Evolutionary conservation across 2,888 invertebrate species (phyloP), one percentile per base, ranked within the genome.

Genomic region (Cremastinae sp.): DNA sequence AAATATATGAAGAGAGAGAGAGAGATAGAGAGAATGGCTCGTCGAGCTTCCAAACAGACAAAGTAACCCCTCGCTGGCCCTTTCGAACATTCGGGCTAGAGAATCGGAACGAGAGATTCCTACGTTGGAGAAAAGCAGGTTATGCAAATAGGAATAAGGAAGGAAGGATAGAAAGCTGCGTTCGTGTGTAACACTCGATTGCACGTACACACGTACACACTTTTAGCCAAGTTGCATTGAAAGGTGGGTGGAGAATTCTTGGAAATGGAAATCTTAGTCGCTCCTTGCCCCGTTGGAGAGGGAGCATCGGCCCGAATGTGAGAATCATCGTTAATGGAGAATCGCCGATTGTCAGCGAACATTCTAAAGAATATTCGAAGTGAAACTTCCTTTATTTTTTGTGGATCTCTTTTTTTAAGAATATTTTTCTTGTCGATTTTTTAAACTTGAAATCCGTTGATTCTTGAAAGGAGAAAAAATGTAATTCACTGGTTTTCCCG

Each of bases 131-230:
- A 68, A 28, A 28, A 75, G 75, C 72, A 75, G 75, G 75, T 75
- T 75, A 75, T 75, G 75, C 72, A 75, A 75, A 75, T 75, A 64
- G 68, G 58, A 72, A 49, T 68, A 58, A 75, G 72, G 58, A 73
- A 75, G 66, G 71, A 72, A 62, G 64, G 72, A 68, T 62, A 51
- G 66, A 55, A 47, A 61, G 49, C 20, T n/a, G 18, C 22, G n/a
- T 4, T 16, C 28, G 20, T 43, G 28, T 8, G 41, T 53, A 55
- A 41, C 10, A 65, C 12, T 37, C 51, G 58, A 53, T 20, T 53
- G n/a, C 12, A 37, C 28, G 28, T 2, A 28, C 28, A 18, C 12
- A 56, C 12, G 9, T 16, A 16, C 37, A 37, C 45, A 10, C 35
- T 12, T 18, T 12, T 55, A 16, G 65, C 10, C 49, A 35, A 55